Conservation (phyloP, 2,113 vertebrate species). For the Symphodus melops region DNA sequence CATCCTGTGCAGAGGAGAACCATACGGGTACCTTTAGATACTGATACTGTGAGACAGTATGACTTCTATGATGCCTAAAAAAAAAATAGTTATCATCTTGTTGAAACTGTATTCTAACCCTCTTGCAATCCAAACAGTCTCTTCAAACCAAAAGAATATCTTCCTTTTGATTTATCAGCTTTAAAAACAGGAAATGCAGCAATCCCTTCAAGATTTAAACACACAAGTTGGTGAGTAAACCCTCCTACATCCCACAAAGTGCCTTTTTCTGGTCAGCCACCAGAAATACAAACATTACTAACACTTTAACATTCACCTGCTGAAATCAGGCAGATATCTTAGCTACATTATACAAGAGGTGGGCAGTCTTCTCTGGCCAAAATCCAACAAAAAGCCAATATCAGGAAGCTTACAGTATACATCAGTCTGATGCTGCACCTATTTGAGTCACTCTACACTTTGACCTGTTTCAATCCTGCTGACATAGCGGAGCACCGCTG, state of each 20-base stretch:
- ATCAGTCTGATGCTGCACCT: constrained; percentile 23
- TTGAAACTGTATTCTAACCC: neutral
- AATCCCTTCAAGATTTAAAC: constrained; percentile 24
- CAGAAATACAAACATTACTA: constrained; percentile 34
- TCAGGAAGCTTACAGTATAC: constrained; percentile 16
- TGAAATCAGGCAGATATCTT: constrained; percentile 23
- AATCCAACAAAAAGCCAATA: constrained; percentile 23
- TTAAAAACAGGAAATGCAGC: neutral
- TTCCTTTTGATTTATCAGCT: constrained; percentile 26
- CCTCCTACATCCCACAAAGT: constrained; percentile 38
- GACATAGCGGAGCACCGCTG: constrained; percentile 45
- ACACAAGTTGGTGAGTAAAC: constrained; percentile 30
- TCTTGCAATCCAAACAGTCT: constrained; percentile 2
- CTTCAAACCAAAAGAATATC: constrained; percentile 4
- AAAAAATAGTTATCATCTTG: neutral
- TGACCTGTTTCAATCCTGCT: constrained; percentile 66
- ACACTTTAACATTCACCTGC: constrained; percentile 26
- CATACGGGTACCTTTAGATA: constrained; percentile 26
- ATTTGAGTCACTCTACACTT: constrained; percentile 48
- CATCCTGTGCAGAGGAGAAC: constrained; percentile 47
- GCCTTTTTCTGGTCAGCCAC: constrained; percentile 37
- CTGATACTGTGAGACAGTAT: constrained; percentile 1
- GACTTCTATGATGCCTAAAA: constrained; percentile 18
- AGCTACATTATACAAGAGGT: constrained; percentile 26
- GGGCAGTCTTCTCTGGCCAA: constrained; percentile 23